Percentiles rank a stretch among this genome's conserved stretches.
phyloP scores from a whole-genome alignment of 2,797 vertebrate genomes.

The Lepus townsendii region DNA sequence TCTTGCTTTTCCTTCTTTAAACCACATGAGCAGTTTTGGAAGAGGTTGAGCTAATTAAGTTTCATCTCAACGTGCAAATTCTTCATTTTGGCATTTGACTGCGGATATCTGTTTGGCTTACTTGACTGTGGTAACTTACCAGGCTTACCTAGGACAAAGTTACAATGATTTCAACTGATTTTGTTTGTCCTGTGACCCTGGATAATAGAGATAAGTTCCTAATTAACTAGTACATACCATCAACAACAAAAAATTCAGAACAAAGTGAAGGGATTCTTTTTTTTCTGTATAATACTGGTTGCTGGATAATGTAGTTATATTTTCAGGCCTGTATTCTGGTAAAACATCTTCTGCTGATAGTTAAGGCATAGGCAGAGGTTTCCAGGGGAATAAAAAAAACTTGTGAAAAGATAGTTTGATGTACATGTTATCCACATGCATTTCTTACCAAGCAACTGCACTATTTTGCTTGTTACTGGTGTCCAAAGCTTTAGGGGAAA shows the following conservation, averaged over 20 bases:
- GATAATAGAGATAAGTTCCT: neutral
- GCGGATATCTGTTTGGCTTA: neutral
- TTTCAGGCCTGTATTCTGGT: conserved; percentile 16
- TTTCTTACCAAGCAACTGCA: conserved; percentile 62
- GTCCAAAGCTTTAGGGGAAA: conserved; percentile 56
- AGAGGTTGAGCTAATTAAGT: conserved; percentile 55
- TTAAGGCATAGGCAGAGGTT: neutral
- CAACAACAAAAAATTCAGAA: conserved; percentile 35
- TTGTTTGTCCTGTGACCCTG: neutral
- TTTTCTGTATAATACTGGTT: neutral
- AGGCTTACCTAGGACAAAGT: neutral
- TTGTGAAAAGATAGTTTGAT: conserved; percentile 60
- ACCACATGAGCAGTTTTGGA: neutral
- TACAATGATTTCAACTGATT: conserved; percentile 11
- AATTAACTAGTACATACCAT: neutral
- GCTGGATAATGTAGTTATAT: conserved; percentile 8
- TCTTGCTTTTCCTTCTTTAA: neutral
- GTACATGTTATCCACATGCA: conserved; percentile 33
- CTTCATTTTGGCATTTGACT: conserved; percentile 16
- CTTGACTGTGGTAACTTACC: neutral
- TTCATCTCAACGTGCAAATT: conserved; percentile 53
- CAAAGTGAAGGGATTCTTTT: neutral
- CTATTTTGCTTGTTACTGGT: conserved; percentile 40
- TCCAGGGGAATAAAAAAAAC: conserved; percentile 67
- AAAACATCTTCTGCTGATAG: conserved; percentile 18